Evolutionary conservation across 35 echinoderm and acorn worm genomes (phyloP).

Genomic region (Strongylocentrotus purpuratus): DNA sequence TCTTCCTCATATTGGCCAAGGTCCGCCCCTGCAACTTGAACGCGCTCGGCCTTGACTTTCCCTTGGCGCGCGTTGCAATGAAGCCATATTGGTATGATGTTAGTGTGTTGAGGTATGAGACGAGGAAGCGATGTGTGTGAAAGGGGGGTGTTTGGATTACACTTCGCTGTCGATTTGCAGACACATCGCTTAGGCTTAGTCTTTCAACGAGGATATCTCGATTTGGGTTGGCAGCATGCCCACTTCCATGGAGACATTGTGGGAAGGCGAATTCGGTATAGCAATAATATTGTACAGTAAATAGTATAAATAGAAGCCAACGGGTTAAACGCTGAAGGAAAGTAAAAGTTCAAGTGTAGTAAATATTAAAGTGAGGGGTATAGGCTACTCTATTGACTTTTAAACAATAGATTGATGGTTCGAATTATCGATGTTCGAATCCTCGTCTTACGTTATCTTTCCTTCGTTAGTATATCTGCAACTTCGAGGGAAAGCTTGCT

Average conservation of each 20-base stretch:
- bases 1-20: not conserved
- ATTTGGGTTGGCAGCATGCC: not conserved
- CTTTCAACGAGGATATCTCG: not conserved
- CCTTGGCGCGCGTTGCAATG: not conserved
- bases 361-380: no score
- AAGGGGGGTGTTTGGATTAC: not conserved
- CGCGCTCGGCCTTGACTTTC: not conserved
- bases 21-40: not conserved
- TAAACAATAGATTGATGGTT: no score
- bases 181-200: not conserved
- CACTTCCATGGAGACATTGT: not conserved
- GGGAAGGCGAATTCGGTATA: not conserved
- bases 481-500: no score
- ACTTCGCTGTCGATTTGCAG: not conserved
- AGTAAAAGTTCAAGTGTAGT: no score
- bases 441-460: no score
- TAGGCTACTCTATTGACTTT: no score
- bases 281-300: no score
- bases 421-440: no score
- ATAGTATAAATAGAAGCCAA: no score
- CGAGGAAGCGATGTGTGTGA: not conserved
- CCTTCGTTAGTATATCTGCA: no score
- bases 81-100: not conserved
- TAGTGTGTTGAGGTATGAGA: not conserved
- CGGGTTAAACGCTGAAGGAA: no score